Conservation (phyloP, 2,113 vertebrate genomes). For the Clinocottus analis region DNA sequence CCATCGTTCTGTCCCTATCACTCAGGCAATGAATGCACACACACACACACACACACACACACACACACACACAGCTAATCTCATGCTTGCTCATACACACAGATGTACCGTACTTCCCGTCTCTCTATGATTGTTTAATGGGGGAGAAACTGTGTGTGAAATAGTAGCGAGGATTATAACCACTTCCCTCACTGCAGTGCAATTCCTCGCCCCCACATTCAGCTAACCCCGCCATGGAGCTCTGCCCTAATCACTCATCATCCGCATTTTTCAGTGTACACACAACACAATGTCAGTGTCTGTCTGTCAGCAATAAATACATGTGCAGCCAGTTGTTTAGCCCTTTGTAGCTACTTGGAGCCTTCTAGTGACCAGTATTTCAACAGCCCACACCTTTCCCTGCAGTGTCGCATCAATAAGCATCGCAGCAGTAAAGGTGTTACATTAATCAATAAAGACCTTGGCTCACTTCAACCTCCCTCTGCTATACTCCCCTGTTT, state of each 20-base stretch:
- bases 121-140: constrained; percentile 34
- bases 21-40: constrained; percentile 18
- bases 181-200: not conserved
- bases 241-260: constrained; percentile 45
- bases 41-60: not conserved
- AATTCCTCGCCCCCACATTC: not conserved
- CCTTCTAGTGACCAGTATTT: constrained; percentile 3
- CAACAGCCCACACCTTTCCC: constrained; percentile 38
- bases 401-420: constrained; percentile 62
- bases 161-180: constrained; percentile 19
- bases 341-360: constrained; percentile 1
- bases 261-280: constrained; percentile 28
- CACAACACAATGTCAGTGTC: constrained; percentile 7
- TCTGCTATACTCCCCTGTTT: constrained; percentile 2
- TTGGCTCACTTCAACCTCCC: constrained; percentile 33
- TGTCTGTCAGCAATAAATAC: not conserved
- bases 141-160: constrained; percentile 15
- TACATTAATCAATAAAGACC: constrained; percentile 65
- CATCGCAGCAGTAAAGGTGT: constrained; percentile 60
- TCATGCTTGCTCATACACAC: no score
- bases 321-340: not conserved
- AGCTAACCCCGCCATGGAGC: not conserved
- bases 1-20: constrained; percentile 16
- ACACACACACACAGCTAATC: no score
- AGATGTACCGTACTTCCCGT: no score